Percentiles rank a stretch among this genome's conserved stretches.
These are phyloP conservation scores for Stratiolaelaps scimitus DNA, from an alignment of 1,140 invertebrate species.

Conservation along the genomic window DNA sequence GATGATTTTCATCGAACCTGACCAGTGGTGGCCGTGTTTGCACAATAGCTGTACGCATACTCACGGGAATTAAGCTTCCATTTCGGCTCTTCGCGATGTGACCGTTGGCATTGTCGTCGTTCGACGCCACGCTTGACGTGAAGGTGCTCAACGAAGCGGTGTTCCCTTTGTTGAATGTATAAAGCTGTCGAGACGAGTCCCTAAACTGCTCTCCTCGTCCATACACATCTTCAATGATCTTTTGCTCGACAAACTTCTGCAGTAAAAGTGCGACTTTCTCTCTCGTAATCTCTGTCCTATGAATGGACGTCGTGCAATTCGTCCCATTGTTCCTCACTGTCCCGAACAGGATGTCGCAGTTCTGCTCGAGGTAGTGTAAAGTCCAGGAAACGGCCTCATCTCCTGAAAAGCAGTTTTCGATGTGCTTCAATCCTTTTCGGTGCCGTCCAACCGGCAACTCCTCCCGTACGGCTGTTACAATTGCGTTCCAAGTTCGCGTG, in stretches of 20 bases:
- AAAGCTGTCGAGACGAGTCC: conserved; percentile 5
- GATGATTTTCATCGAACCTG: no score
- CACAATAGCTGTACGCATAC: no score
- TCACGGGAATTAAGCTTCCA: no score
- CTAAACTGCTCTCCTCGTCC: conserved; percentile 11
- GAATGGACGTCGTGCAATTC: no score
- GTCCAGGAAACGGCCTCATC: conserved; percentile 18
- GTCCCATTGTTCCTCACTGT: background rate
- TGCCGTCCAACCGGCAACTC: conserved; percentile 8
- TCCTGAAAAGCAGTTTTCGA: conserved; percentile 26
- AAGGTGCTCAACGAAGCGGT: background rate
- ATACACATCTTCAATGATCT: conserved; percentile 13
- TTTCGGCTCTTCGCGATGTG: background rate
- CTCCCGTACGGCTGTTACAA: background rate
- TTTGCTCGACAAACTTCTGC: conserved; percentile 25
- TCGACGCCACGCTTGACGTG: background rate
- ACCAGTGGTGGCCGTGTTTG: no score
- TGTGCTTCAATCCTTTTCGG: conserved; percentile 7
- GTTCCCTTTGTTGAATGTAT: conserved; percentile 5
- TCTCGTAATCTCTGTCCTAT: conserved; percentile 5
- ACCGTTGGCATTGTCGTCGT: background rate
- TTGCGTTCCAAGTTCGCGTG: conserved; percentile 13
- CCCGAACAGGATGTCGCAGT: background rate
- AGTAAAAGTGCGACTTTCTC: conserved; percentile 19
- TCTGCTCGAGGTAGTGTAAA: background rate